A percentile compares a stretch with the other conserved stretches of the same genome.
Conservation (phyloP, 30 jellyfish, hydroid and myxozoan genomes). For the Catostylus mosaicus region DNA sequence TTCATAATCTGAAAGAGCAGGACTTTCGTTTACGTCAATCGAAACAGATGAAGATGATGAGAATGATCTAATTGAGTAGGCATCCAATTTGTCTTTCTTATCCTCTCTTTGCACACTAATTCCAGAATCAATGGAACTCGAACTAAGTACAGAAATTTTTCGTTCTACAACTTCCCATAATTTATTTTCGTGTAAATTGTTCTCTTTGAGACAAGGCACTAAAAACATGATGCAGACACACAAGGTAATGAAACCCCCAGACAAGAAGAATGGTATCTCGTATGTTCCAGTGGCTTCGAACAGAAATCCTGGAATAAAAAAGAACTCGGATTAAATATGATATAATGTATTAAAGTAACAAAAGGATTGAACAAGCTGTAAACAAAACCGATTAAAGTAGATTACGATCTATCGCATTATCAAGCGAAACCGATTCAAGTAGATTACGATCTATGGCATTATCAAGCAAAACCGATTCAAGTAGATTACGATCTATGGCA, state of each 20-base stretch:
- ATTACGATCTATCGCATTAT: no score
- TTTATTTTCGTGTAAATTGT: neutral
- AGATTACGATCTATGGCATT: no score
- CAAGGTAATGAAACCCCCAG: slow-evolving; percentile 48
- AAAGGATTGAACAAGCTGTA: no score
- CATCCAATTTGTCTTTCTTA: neutral
- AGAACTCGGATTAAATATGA: neutral
- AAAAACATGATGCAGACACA: slow-evolving; percentile 68
- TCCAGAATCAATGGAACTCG: slow-evolving; percentile 57
- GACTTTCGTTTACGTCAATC: neutral
- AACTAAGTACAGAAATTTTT: slow-evolving; percentile 16
- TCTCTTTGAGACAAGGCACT: slow-evolving; percentile 44
- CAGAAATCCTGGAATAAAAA: slow-evolving; percentile 47
- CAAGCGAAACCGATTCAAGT: no score
- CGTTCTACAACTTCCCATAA: slow-evolving; percentile 4
- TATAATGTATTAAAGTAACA: no score
- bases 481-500: no score
- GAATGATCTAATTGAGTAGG: neutral
- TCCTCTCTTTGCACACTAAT: slow-evolving; percentile 35
- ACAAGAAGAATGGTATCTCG: slow-evolving; percentile 46
- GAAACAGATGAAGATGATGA: slow-evolving; percentile 2
- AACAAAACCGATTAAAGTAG: no score
- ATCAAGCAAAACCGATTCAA: no score
- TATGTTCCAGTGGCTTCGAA: slow-evolving; percentile 67
- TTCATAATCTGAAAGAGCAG: slow-evolving; percentile 39